These are phyloP conservation scores for Stenolophus ochropezus DNA, from an alignment of 2,888 invertebrate genomes.

Conservation along the genomic window DNA sequence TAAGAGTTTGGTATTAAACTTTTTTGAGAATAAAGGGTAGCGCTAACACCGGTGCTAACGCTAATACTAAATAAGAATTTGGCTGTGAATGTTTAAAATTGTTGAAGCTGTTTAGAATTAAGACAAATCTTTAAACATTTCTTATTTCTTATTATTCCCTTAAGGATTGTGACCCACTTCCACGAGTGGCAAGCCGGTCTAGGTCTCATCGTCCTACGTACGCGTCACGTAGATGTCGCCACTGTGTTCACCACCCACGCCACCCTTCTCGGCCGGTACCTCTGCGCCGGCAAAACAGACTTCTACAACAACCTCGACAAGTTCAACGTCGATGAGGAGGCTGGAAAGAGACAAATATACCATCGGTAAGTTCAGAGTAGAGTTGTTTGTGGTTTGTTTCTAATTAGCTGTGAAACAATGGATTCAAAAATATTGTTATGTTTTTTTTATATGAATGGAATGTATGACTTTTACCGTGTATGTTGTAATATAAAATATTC, in stretches of 20 bases:
- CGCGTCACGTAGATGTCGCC: conserved; percentile 90
- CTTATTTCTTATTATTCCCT: neutral
- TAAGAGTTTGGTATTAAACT: too few species aligned
- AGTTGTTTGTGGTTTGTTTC: too few species aligned
- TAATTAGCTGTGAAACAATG: too few species aligned
- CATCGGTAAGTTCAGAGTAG: conserved; percentile 81
- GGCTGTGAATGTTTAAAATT: too few species aligned
- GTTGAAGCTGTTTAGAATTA: neutral
- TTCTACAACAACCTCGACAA: conserved; percentile 98
- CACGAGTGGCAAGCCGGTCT: conserved; percentile 99
- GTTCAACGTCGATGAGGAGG: conserved; percentile 98
- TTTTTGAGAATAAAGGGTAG: too few species aligned
- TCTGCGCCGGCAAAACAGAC: conserved; percentile 99
- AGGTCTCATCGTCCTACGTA: conserved; percentile 91
- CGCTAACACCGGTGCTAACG: too few species aligned
- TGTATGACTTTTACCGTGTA: too few species aligned
- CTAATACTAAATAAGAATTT: too few species aligned
- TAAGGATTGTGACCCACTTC: conserved; percentile 93
- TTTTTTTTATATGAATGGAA: too few species aligned
- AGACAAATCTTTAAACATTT: neutral
- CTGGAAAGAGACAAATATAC: conserved; percentile 98
- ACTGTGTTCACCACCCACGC: conserved; percentile 99
- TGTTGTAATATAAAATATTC: too few species aligned
- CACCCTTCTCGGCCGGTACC: conserved; percentile 95
- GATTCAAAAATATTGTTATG: too few species aligned